Conservation (phyloP, 2,888 invertebrate genomes). For the Hecatera dysodea region DNA sequence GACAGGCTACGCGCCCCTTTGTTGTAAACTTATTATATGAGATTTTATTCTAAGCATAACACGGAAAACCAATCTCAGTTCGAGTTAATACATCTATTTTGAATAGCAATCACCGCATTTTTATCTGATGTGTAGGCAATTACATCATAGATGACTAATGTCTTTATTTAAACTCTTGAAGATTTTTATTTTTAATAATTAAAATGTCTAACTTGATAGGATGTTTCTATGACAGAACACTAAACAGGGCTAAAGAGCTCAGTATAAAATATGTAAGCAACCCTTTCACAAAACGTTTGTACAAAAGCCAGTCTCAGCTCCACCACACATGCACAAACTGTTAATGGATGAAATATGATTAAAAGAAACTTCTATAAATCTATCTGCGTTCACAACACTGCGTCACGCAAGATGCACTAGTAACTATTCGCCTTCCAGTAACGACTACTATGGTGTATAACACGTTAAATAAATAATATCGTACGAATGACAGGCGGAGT, state of each 20-base stretch:
- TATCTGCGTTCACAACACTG: constrained; percentile 62
- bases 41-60: background rate
- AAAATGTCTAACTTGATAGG: constrained; percentile 30
- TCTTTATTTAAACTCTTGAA: constrained; percentile 29
- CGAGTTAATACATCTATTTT: constrained; percentile 23
- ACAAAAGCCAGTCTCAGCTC: constrained; percentile 68
- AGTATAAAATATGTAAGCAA: constrained; percentile 64
- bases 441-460: constrained; percentile 41
- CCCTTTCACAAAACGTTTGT: constrained; percentile 65
- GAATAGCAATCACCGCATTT: constrained; percentile 37
- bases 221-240: constrained; percentile 40
- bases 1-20: constrained; percentile 13
- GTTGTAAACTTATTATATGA: constrained; percentile 19
- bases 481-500: constrained; percentile 58
- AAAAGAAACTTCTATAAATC: constrained; percentile 60
- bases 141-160: constrained; percentile 46
- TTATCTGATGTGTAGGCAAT: constrained; percentile 30
- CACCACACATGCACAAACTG: constrained; percentile 76
- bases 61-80: constrained; percentile 27
- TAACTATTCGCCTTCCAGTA: constrained; percentile 43
- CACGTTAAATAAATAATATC: constrained; percentile 58
- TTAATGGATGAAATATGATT: constrained; percentile 69
- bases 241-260: constrained; percentile 56
- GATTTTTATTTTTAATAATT: constrained; percentile 6
- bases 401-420: constrained; percentile 62